Base-by-base conservation (phyloP, 1,140 invertebrate species). In the Plutomurus gul region DNA sequence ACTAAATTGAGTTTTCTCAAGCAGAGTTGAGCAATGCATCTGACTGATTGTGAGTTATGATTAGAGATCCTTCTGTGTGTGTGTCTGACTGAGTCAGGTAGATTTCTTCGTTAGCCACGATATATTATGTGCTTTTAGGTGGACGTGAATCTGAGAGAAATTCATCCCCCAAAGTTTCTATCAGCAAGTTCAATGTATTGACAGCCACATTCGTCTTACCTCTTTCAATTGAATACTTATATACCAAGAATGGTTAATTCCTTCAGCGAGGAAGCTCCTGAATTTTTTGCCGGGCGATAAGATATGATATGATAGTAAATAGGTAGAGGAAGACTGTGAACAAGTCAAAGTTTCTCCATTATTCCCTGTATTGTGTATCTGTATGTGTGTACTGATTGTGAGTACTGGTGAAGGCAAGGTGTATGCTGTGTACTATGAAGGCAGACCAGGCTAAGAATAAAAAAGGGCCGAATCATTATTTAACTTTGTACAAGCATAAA, bases 401-500 rank as follows among this genome's bases (percentile, higher is more conserved):
- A n/a, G n/a, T n/a, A n/a, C n/a, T n/a, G n/a, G n/a, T n/a, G n/a
- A n/a, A n/a, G n/a, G n/a, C n/a, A n/a, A n/a, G n/a, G n/a, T n/a
- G n/a, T n/a, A n/a, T n/a, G n/a, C n/a, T n/a, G n/a, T n/a, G n/a
- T n/a, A n/a, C n/a, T n/a, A n/a, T n/a, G n/a, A n/a, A n/a, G n/a
- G n/a, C n/a, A n/a, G n/a, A n/a, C 27, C 16, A 36, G 5, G 27
- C 22, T 25, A 60, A 20, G 75, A 37, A 76, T 36, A 51, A 49
- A 36, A 77, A 77, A 77, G 33, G 56, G 76, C 25, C 51, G 76
- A 77, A 77, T 77, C 76, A 76, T 81, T 78, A 78, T 81, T 81
- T 78, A 75, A 72, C 72, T 81, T 76, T 76, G 76, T 81, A 76
- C 80, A 81, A 81, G 80, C 80, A 76, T 78, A 49, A 33, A 77